Evolutionary conservation across 2,113 vertebrate species (phyloP).

Genomic region (Apodemus speciosus): DNA sequence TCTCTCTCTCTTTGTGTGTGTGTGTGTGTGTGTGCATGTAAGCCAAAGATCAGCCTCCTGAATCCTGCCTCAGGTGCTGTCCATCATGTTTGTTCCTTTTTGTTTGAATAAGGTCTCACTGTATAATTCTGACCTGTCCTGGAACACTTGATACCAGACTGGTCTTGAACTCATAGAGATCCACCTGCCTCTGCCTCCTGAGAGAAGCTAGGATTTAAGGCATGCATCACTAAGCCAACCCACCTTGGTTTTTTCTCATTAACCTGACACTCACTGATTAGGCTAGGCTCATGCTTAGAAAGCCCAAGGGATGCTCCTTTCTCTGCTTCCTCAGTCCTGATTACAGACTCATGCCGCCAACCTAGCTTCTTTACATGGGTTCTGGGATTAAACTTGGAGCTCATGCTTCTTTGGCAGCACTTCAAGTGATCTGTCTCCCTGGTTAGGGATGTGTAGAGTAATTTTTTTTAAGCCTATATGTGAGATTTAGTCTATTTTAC

Average conservation of each 20-base stretch:
- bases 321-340: not conserved
- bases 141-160: not conserved
- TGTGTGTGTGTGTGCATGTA: not conserved
- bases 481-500: not conserved
- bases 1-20: not conserved
- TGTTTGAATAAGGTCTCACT: not conserved
- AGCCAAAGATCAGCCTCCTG: not conserved
- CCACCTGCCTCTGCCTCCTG: not conserved
- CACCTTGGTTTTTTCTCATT: not conserved
- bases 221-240: not conserved
- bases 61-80: not conserved
- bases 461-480: not conserved
- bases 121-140: not conserved
- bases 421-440: not conserved
- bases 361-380: not conserved
- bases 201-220: not conserved
- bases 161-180: not conserved
- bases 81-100: not conserved
- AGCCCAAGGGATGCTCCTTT: not conserved
- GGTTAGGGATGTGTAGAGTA: not conserved
- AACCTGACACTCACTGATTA: not conserved
- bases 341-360: not conserved
- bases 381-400: not conserved
- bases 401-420: not conserved
- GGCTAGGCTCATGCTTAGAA: not conserved